Base-by-base conservation (phyloP, 2,888 invertebrate genomes). In the Synanthedon tipuliformis region DNA sequence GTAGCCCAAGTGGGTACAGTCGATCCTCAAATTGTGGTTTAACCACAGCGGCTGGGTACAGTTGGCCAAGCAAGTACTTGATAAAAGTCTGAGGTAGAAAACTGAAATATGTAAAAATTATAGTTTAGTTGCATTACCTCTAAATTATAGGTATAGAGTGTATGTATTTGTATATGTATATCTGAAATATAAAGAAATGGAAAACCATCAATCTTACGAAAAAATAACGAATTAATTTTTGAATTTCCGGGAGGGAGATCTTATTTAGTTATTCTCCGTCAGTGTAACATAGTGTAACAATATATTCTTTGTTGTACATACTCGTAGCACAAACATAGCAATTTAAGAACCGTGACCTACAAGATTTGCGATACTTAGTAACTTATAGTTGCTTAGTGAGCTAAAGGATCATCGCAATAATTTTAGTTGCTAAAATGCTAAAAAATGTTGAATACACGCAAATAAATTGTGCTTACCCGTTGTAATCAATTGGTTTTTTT, bases 31-130 rank as follows among this genome's bases (percentile, higher is more conserved):
- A 64, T n/a, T 71, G 74, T 3, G 69, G 64, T 0, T 74, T 76
- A 1, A 83, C 75, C 0, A 89, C 59, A 48, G 86, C 64, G 41
- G 70, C 69, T 0, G 89, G 89, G 23, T 78, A 69, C 16, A 78
- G 59, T 27, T 72, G 61, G 1, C 84, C 86, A 4, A 88, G 2
- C 0, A 79, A 2, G 10, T 54, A 66, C 65, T 65, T 69, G 1
- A 73, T 7, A 52, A 53, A 0, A 66, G 59, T 48, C 62, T 56
- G 16, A 4, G 57, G 56, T 2, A 48, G 52, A 2, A 52, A 12
- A 54, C 57, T 57, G 55, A 58, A 40, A 52, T 45, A 34, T 10
- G 5, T 34, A 11, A 23, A 11, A 45, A 45, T 45, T 45, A 11
- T 15, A 34, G 10, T 34, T 34, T 1, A 34, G 1, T 23, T 23